These are phyloP conservation scores for Pipa parva DNA, from an alignment of 2,113 vertebrate genomes.

Conservation along the genomic window DNA sequence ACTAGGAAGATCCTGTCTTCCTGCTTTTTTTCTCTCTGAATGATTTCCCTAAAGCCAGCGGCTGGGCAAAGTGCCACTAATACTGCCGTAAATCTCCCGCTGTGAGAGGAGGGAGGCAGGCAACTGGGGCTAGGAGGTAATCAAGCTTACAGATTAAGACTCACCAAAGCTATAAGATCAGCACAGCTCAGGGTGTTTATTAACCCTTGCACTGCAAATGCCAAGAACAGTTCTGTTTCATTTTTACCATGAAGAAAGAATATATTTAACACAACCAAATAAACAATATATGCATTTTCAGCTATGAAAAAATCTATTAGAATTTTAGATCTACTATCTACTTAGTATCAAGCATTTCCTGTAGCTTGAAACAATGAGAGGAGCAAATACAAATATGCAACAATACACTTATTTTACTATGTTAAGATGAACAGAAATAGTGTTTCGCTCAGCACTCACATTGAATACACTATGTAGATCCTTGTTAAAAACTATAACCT, in stretches of 20 bases:
- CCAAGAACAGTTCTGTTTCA: slow-evolving; percentile 13
- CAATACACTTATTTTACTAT: too few species aligned
- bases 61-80: slow-evolving; percentile 73
- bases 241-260: slow-evolving; percentile 1
- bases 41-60: slow-evolving; percentile 69
- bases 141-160: slow-evolving; percentile 80
- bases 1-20: slow-evolving; percentile 59
- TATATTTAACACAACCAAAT: too few species aligned
- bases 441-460: too few species aligned
- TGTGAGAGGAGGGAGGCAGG: slow-evolving; percentile 59
- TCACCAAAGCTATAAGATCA: slow-evolving; percentile 72
- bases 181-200: slow-evolving; percentile 67
- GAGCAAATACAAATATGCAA: too few species aligned
- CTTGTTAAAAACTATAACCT: too few species aligned
- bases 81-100: slow-evolving; percentile 61
- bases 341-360: too few species aligned
- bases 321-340: too few species aligned
- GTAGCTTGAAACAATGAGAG: too few species aligned
- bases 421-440: too few species aligned
- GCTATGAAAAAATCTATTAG: too few species aligned
- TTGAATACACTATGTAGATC: too few species aligned
- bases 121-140: slow-evolving; percentile 68
- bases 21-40: slow-evolving; percentile 64
- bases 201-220: slow-evolving; percentile 62
- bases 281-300: too few species aligned